A percentile compares a stretch with the other conserved stretches of the same genome.
Conservation (phyloP, 2,797 vertebrate species). For the Octomys mimax region DNA sequence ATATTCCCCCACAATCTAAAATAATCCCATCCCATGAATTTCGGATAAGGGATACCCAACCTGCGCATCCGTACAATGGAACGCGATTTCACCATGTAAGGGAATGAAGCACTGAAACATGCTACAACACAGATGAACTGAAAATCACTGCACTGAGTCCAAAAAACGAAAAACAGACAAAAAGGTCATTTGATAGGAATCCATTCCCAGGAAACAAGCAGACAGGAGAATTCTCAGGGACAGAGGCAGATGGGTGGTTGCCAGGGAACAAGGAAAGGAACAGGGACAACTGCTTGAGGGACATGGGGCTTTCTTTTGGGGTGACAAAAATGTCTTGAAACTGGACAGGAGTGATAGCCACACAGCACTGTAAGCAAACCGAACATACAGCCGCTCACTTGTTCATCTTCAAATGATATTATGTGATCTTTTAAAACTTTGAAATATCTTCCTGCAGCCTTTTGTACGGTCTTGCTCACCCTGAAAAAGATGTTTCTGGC, state of each 20-base stretch:
- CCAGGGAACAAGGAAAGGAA: neutral
- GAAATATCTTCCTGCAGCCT: neutral
- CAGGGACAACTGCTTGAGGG: neutral
- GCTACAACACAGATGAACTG: rapidly evolving
- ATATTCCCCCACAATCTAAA: neutral
- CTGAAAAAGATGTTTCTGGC: neutral
- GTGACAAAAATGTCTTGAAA: neutral
- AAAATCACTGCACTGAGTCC: neutral
- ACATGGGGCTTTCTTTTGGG: neutral
- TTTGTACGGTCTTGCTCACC: neutral
- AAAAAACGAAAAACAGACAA: neutral
- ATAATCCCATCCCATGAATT: neutral
- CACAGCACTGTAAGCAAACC: neutral
- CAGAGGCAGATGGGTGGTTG: rapidly evolving
- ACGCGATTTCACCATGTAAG: neutral
- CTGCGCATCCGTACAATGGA: neutral
- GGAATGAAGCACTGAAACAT: neutral
- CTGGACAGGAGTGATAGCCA: neutral
- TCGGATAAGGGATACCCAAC: neutral
- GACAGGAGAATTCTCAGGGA: neutral
- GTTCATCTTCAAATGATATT: neutral
- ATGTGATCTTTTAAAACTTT: neutral
- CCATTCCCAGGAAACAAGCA: neutral
- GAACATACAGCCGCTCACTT: neutral
- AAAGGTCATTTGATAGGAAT: neutral